Base-by-base conservation (phyloP, 2,888 invertebrate species). In the Melolontha melolontha region DNA sequence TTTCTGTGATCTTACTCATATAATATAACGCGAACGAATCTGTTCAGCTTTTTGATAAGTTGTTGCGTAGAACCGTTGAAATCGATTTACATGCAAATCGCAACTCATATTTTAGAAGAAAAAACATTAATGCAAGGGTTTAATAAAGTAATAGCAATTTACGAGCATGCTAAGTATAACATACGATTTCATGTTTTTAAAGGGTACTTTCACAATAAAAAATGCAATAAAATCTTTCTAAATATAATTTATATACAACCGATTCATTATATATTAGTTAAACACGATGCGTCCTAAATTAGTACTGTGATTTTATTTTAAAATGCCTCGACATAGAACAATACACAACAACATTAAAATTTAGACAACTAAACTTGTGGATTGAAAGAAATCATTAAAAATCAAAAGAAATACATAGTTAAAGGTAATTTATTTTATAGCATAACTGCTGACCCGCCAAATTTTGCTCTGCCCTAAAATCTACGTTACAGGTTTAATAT, bases 101-200 rank as follows among this genome's bases (percentile, higher is more conserved):
- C 29, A 10, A 16, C 59, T 62, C 47, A 62, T 62, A 62, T 62
- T 62, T 62, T 62, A 62, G 47, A 47, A 47, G 47, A 47, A 62
- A 57, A 62, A 62, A 34, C 59, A 62, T 62, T 62, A 62, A 62
- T 47, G 44, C 59, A 47, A 47, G 59, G 47, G 59, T 62, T 62
- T 62, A 62, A 62, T 62, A 62, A 62, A 62, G 59, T 62, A 62
- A 62, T 62, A 62, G 59, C 39, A 62, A 62, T 62, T 62, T 62
- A 62, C 47, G 59, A 47, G 11, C 59, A 44, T 29, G 47, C 47
- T 47, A 62, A 47, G 47, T 62, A 47, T 62, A 62, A 62, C 59
- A n/a, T 62, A 62, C 59, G 59, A 29, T 16, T 62, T 8, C 34
- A 62, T 62, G 29, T 62, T 47, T n/a, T 47, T 29, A 49, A 47